Base-by-base conservation (phyloP, 2,888 invertebrate genomes). In the Boloria selene region DNA sequence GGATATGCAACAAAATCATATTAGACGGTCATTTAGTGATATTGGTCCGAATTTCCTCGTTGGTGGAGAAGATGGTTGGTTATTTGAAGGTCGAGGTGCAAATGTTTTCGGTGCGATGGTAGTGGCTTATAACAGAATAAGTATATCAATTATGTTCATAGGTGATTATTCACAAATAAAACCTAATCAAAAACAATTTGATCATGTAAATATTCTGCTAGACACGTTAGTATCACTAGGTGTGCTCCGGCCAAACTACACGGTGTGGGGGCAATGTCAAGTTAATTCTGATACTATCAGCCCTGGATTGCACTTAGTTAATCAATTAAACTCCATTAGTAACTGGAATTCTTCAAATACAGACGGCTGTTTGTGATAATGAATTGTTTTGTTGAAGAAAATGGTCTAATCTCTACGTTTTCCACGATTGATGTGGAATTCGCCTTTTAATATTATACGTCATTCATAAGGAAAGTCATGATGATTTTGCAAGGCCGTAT, bases 31-130 rank as follows among this genome's bases (percentile, higher is more conserved):
- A 0, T 82, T 78, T 65, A 64, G 67, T 1, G 91, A 91, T 56
- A 90, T 91, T 47, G 88, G 83, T 0, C 86, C 90, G 0, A 91
- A 91, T 68, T 91, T 80, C 64, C 80, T 91, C 0, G 83, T 90
- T 4, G 80, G 85, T 13, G 87, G 86, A 1, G 79, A 83, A 5
- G 79, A 83, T 5, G 90, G 90, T 3, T 71, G 80, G 1, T 61
- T 90, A 3, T 90, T 90, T 64, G 90, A 90, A 76, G 91, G 90
- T 0, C 75, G 86, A 72, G 90, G 90, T 0, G 86, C 86, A 0
- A 90, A 90, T 67, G 75, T 86, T 0, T 60, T 80, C 6, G 84
- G 85, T 0, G 86, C 79, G 0, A 85, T 89, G 86, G 79, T 85
- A 5, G 70, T 66, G 1, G 71, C 73, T 0, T 86, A 81, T 82